phyloP scores from a whole-genome alignment of 1,140 invertebrate species.

The Euura saliciscinereae region DNA sequence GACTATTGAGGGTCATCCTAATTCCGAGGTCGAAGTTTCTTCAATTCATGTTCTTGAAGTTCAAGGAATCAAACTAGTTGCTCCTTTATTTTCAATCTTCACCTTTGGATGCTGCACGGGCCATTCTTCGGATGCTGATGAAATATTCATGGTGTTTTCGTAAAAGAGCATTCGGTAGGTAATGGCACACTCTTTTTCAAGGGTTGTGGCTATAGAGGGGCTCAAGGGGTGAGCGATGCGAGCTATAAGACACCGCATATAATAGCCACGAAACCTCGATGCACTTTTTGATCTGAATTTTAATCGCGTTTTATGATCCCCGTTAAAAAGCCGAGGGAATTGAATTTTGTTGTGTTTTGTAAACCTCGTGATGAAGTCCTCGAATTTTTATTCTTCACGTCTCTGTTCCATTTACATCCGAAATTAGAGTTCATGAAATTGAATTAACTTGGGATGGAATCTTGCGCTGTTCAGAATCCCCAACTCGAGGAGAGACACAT shows the following conservation, averaged over 20 bases:
- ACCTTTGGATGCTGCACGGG: not conserved
- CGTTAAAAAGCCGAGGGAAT: too few relatives aligned
- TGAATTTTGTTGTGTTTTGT: too few relatives aligned
- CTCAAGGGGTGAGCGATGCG: not conserved
- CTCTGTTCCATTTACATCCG: too few relatives aligned
- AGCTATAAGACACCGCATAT: not conserved
- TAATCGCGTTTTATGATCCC: too few relatives aligned
- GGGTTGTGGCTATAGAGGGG: not conserved
- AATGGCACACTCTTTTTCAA: not conserved
- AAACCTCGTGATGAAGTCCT: too few relatives aligned
- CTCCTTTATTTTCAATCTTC: not conserved
- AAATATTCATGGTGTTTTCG: not conserved
- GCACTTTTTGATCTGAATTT: not conserved
- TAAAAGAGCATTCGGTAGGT: not conserved
- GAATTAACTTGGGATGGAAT: too few relatives aligned
- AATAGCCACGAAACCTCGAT: not conserved
- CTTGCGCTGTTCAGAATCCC: too few relatives aligned
- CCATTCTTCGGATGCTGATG: not conserved
- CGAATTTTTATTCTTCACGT: too few relatives aligned
- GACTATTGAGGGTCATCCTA: not conserved
- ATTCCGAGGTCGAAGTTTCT: not conserved
- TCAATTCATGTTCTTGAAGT: too few relatives aligned
- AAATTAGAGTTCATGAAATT: too few relatives aligned
- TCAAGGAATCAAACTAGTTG: not conserved
- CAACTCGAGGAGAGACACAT: too few relatives aligned